phyloP scores from a whole-genome alignment of 2,113 vertebrate species.

The Apodemus speciosus region DNA sequence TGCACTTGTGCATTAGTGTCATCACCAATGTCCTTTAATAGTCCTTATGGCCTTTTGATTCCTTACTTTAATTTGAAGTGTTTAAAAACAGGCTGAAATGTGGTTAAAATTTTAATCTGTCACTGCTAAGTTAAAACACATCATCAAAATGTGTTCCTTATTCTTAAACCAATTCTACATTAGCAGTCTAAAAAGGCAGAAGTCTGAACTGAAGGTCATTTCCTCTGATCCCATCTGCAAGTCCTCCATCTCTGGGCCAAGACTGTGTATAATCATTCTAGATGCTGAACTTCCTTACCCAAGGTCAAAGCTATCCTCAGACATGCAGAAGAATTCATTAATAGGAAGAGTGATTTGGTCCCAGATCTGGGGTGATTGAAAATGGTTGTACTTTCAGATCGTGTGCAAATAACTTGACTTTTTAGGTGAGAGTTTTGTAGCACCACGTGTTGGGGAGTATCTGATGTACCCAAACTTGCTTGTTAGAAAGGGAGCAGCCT shows the following conservation, averaged over 20 bases:
- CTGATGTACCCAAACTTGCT: background rate
- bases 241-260: background rate
- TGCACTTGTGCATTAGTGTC: background rate
- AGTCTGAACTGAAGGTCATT: background rate
- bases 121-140: background rate
- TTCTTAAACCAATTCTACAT: background rate
- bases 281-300: background rate
- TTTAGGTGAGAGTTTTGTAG: background rate
- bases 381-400: background rate
- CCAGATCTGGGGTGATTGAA: background rate
- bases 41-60: background rate
- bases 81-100: background rate
- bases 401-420: background rate
- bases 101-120: background rate
- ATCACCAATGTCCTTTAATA: background rate
- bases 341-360: background rate
- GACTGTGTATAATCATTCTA: background rate
- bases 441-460: slow-evolving; percentile 36
- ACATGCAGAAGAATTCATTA: background rate
- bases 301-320: background rate
- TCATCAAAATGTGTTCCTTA: background rate
- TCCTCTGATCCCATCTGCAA: background rate
- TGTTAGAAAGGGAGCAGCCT: background rate
- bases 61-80: background rate
- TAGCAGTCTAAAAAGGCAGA: background rate